Base-by-base conservation (phyloP, 2,888 invertebrate genomes). In the Thera britannica region DNA sequence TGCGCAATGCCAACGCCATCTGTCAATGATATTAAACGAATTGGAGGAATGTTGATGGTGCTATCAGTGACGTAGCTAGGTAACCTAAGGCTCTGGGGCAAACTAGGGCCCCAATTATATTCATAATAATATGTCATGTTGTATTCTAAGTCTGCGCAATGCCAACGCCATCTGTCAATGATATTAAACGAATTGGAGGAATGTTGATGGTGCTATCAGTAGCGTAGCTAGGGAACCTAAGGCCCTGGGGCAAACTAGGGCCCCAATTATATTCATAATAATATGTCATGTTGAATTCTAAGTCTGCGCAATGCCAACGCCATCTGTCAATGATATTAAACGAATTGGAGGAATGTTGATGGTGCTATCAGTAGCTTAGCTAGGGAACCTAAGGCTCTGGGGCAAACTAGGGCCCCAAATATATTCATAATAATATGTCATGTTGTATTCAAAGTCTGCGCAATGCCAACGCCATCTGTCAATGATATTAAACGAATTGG, bases 141-240 rank as follows among this genome's bases (percentile, higher is more conserved):
- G 23, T 23, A 23, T 23, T 23, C 23, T 23, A 23, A 23, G 23
- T 59, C 65, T 48, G 12, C 48, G n/a, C 68, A 58, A 67, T 67
- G 68, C 61, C 70, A 73, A 67, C 69, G 65, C 72, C 73, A 73
- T 73, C 75, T 75, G 75, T 75, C 73, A 73, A 72, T 74, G 68
- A 66, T 56, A 54, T 54, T 71, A 73, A 70, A 70, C 65, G 46
- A 46, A 52, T 62, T 9, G 6, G 1, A 57, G 61, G 66, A 66
- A 66, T 66, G 57, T 54, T 61, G 61, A 56, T 66, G 46, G 41
- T 23, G 1, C 23, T 23, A 23, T 23, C 23, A 23, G 23, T 23
- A 1, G 1, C 23, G 23, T 23, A 23, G 23, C 23, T 23, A 23
- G 23, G 23, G 0, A 23, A 23, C 23, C 23, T 1, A 23, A 23